Percentiles rank a stretch among this genome's conserved stretches.
Evolutionary conservation across 2,888 invertebrate genomes (phyloP).

Genomic region (Temnothorax unifasciatus): DNA sequence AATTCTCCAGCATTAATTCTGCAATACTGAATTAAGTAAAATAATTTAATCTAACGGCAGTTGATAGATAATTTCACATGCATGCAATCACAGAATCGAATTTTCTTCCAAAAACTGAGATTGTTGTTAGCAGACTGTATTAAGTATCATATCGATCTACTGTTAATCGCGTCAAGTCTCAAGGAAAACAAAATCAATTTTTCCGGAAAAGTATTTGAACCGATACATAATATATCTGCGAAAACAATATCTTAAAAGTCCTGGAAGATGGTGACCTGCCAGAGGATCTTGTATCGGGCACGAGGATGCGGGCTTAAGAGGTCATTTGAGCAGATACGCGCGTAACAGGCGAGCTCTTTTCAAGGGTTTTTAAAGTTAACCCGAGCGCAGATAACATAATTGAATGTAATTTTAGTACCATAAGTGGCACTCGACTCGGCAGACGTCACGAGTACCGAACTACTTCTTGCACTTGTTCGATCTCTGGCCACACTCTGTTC

Average conservation of each 20-base stretch:
- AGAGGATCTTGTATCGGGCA: slow-evolving; percentile 68
- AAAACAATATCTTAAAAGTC: slow-evolving; percentile 17
- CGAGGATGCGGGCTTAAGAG: slow-evolving; percentile 76
- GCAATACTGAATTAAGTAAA: neutral
- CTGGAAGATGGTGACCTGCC: slow-evolving; percentile 45
- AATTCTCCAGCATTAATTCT: neutral
- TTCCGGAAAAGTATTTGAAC: neutral
- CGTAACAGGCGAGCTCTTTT: slow-evolving; percentile 77
- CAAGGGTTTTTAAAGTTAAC: slow-evolving; percentile 83
- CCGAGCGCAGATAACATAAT: slow-evolving; percentile 84
- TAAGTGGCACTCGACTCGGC: slow-evolving; percentile 85
- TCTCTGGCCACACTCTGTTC: slow-evolving; percentile 71
- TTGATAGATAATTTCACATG: neutral
- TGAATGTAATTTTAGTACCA: slow-evolving; percentile 86
- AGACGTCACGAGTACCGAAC: slow-evolving; percentile 85
- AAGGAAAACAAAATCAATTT: neutral
- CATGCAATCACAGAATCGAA: neutral
- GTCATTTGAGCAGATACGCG: slow-evolving; percentile 78
- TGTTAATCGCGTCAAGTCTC: neutral
- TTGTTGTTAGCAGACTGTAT: neutral
- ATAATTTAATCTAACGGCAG: neutral
- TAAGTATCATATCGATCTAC: neutral
- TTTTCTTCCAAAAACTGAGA: neutral
- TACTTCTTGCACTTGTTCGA: slow-evolving; percentile 82
- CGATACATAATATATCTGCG: neutral